Percentiles rank a stretch among this genome's conserved stretches.
Conservation (phyloP, 1,140 invertebrate genomes). For the Bombus terrestris region DNA sequence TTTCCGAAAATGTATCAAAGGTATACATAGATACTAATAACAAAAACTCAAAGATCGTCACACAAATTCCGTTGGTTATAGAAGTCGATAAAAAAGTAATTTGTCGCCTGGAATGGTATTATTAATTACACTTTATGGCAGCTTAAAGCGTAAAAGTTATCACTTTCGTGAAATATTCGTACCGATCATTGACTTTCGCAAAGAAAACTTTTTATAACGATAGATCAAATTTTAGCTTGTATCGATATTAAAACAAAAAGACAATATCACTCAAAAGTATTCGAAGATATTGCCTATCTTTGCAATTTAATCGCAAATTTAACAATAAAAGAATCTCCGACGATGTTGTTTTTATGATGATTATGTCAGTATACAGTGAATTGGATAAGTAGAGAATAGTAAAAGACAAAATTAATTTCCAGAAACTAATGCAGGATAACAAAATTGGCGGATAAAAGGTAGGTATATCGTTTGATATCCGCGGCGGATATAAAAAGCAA, state of each 20-base stretch:
- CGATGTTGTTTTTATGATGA: too few species aligned
- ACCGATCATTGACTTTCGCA: too few species aligned
- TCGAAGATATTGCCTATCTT: too few species aligned
- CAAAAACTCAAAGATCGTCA: too few species aligned
- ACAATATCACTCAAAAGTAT: too few species aligned
- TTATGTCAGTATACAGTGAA: too few species aligned
- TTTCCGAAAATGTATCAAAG: neutral
- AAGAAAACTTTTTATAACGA: neutral
- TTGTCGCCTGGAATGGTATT: conserved; percentile 6
- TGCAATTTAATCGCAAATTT: neutral
- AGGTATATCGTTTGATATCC: conserved; percentile 11
- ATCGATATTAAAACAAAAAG: too few species aligned
- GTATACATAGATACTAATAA: neutral
- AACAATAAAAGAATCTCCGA: neutral
- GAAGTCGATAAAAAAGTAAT: conserved; percentile 5
- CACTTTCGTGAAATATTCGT: conserved; percentile 24
- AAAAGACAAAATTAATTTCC: neutral
- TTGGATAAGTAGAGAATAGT: too few species aligned
- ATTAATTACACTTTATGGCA: conserved; percentile 32
- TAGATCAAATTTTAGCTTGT: neutral
- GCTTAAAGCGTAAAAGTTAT: neutral
- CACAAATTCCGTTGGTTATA: neutral
- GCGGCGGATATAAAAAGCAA: conserved; percentile 30
- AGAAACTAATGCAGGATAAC: neutral
- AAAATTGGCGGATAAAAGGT: neutral